These are phyloP conservation scores for Daphoenositta chrysoptera DNA, from an alignment of 2,113 vertebrate species.

Conservation along the genomic window DNA sequence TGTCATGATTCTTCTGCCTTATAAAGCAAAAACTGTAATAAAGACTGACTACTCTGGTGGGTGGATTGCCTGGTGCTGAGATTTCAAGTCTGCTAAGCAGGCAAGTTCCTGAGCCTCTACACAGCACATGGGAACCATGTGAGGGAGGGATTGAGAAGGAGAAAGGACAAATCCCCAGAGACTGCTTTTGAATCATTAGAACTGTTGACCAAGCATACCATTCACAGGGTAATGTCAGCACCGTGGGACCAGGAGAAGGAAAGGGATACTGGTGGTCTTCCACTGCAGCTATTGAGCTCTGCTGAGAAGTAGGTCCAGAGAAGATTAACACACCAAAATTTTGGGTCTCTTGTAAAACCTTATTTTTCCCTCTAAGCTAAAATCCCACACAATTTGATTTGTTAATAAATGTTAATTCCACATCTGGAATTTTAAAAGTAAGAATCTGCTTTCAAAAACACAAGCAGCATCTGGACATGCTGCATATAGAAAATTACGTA, in stretches of 20 bases:
- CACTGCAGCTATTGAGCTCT: background rate
- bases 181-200: background rate
- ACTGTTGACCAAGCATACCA: background rate
- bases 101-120: background rate
- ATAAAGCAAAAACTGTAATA: background rate
- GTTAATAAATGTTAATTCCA: background rate
- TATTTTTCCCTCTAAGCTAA: background rate
- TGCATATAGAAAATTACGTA: conserved; percentile 34
- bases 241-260: background rate
- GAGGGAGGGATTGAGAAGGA: background rate
- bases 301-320: background rate
- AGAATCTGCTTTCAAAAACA: conserved; percentile 5
- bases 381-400: background rate
- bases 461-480: background rate
- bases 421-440: conserved; percentile 30
- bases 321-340: background rate
- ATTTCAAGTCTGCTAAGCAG: background rate
- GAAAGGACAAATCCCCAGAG: background rate
- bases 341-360: background rate
- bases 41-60: background rate
- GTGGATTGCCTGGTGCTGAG: background rate
- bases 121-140: background rate
- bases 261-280: background rate
- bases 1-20: background rate
- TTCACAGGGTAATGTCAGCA: background rate